Percentiles rank a stretch among this genome's conserved stretches.
Conservation (phyloP, 2,113 vertebrate genomes). For the Oreocharis arfaki region DNA sequence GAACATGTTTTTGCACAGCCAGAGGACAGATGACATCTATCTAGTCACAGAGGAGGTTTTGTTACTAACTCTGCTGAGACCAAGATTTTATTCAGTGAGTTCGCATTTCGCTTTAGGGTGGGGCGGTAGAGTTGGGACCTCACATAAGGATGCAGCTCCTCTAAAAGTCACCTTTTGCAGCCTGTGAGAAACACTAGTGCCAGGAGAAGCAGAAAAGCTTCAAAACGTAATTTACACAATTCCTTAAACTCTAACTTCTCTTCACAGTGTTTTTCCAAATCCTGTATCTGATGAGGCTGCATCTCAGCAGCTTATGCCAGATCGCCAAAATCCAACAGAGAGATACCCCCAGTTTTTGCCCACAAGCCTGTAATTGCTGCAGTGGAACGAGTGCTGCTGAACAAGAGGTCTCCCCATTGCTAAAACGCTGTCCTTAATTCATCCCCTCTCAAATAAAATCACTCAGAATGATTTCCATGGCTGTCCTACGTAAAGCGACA, state of each 20-base stretch:
- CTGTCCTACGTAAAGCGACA: neutral
- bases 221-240: neutral
- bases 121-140: neutral
- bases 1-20: neutral
- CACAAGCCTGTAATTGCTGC: neutral
- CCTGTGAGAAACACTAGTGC: neutral
- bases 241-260: neutral
- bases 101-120: neutral
- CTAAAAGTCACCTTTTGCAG: neutral
- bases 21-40: neutral
- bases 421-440: neutral
- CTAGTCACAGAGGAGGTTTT: neutral
- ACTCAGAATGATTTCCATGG: neutral
- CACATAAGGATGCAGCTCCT: neutral
- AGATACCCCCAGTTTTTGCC: neutral
- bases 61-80: neutral
- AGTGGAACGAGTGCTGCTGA: neutral
- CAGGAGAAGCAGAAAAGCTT: neutral
- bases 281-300: neutral
- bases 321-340: neutral
- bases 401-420: neutral
- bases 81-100: neutral
- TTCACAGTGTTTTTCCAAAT: neutral
- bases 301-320: neutral
- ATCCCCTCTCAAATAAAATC: neutral